A percentile compares a stretch with the other conserved stretches of the same genome.
Evolutionary conservation across 2,888 invertebrate genomes (phyloP).

Genomic region (Drosophila sordidula): DNA sequence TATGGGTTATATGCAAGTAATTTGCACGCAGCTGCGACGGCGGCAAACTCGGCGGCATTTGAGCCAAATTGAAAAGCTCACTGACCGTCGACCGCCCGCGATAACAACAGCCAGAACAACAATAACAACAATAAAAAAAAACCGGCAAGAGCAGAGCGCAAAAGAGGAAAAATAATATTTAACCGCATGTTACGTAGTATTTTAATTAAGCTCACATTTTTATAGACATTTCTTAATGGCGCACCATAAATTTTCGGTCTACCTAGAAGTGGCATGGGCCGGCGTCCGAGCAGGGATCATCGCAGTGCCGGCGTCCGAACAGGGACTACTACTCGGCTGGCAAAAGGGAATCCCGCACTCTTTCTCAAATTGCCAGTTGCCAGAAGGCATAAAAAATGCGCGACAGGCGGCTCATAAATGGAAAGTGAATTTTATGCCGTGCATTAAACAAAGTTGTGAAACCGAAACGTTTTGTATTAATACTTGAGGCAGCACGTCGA

Average conservation of each 20-base stretch:
- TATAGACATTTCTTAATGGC: conserved; percentile 75
- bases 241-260: conserved; percentile 59
- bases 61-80: conserved; percentile 68
- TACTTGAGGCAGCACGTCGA: conserved; percentile 22
- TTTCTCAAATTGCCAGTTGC: conserved; percentile 7
- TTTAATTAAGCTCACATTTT: conserved; percentile 75
- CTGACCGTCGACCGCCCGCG: conserved; percentile 39
- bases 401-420: conserved; percentile 64
- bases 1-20: conserved; percentile 61
- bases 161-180: background rate
- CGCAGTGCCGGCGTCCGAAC: background rate
- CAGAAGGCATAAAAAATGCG: conserved; percentile 50
- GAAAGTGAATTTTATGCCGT: conserved; percentile 75
- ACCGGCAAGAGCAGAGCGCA: background rate
- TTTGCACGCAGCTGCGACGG: conserved; percentile 55
- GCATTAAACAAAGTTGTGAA: conserved; percentile 75
- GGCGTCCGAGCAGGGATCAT: background rate
- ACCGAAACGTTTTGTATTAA: conserved; percentile 62
- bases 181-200: conserved; percentile 46
- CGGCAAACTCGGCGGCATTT: conserved; percentile 38
- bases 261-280: conserved; percentile 25
- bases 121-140: conserved; percentile 10
- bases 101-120: conserved; percentile 27
- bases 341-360: background rate
- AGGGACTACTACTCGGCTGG: background rate